Evolutionary conservation across 2,888 invertebrate genomes (phyloP), one percentile per base, ranked within the genome.

Genomic region (Oasisia sp.): DNA sequence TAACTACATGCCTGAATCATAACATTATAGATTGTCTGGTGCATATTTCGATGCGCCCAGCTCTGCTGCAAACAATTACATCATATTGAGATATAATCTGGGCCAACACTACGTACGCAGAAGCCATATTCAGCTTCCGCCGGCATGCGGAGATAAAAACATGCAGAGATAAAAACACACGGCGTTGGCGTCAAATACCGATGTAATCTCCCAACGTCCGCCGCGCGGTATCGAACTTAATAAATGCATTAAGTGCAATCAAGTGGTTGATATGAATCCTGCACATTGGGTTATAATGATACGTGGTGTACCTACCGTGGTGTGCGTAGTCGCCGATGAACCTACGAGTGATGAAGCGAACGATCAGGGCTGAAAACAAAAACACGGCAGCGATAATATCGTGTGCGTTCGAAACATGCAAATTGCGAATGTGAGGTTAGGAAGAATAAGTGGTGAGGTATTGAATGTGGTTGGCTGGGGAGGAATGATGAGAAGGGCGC

Each of bases 241-340:
- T 74, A 74, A 74, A 74, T 74, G 74, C 74, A 74, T 74, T 74
- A 74, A 74, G 74, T n/a, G 27, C n/a, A 74, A 74, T 74, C 74
- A 74, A 74, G 74, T 74, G 74, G 74, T 27, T 74, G 74, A 74
- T 74, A 74, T 4, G 27, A 74, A 74, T 74, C 74, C 74, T 27
- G 27, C 27, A 19, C n/a, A 74, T 74, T 74, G 27, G 19, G 50
- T 74, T 74, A 74, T 19, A 74, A n/a, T 74, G 74, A 74, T 8
- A 74, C 58, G 11, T 19, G 19, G 58, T 19, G 58, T 19, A 58
- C 74, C 27, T 74, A 74, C 74, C 74, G 27, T 74, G 74, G 74
- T 74, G 74, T 27, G 74, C 74, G 27, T 74, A 74, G 74, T 74
- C 74, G 14, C 74, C 74, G 74, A 74, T 74, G 27, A 74, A 74